Base-by-base conservation (phyloP, 2,888 invertebrate genomes). In the Agonopterix subpropinquella region DNA sequence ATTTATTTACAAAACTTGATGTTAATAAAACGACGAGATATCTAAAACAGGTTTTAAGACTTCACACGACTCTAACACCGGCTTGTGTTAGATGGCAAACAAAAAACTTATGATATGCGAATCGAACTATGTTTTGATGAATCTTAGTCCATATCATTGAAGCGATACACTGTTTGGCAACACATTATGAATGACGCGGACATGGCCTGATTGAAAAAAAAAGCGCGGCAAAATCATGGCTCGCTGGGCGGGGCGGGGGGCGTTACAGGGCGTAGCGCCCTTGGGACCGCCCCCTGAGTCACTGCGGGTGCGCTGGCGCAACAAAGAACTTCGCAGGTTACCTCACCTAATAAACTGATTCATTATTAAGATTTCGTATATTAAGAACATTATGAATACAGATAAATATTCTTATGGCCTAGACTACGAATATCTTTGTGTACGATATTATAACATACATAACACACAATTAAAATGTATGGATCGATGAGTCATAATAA, bases 221-320 rank as follows among this genome's bases (percentile, higher is more conserved):
- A 84, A 82, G 77, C 76, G 80, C 80, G 80, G 80, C 75, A 81
- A 82, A 84, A 81, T 80, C 64, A 80, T 84, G 80, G 78, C 76
- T 74, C 78, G 70, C 61, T 79, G 84, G 86, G 83, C 81, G 86
- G 82, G 62, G 72, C 69, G 73, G 80, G 62, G 72, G 69, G 74
- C 73, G 70, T 70, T 60, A 57, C 67, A 76, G 81, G 84, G 84
- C 85, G 85, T 80, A 75, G 79, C 81, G 85, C 85, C 85, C 83
- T 81, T 73, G 79, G 84, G 67, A 65, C 73, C 85, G 84, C 85
- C 87, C 82, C 80, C 69, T 82, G 80, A 80, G 65, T 80, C 80
- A 81, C 62, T 64, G 65, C 70, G 67, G 67, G 64, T 73, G 78
- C 77, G 77, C 73, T 57, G 18, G 66, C 76, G 72, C 76, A 46